phyloP scores from a whole-genome alignment of 2,888 invertebrate genomes.

The Phlogophora meticulosa region DNA sequence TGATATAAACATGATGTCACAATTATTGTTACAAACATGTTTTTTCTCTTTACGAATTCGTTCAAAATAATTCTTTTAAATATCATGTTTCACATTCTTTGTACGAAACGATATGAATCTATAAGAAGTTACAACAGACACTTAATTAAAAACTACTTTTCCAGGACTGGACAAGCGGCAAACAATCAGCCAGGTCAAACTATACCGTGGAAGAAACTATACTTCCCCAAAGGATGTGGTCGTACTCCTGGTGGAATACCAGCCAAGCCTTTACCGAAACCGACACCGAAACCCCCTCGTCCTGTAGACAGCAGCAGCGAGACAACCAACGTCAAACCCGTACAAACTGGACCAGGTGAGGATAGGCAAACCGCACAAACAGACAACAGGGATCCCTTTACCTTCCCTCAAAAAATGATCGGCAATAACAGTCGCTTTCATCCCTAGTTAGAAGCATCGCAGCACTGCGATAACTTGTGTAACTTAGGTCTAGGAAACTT shows the following conservation, averaged over 20 bases:
- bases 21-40: slow-evolving; percentile 3
- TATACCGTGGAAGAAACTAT: slow-evolving; percentile 93
- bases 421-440: neutral
- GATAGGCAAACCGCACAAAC: neutral
- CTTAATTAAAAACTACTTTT: slow-evolving; percentile 20
- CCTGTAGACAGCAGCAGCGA: slow-evolving; percentile 83
- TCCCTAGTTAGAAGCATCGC: neutral
- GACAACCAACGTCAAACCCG: slow-evolving; percentile 82
- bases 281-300: slow-evolving; percentile 76
- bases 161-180: slow-evolving; percentile 73
- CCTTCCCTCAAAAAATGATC: neutral
- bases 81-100: neutral
- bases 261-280: slow-evolving; percentile 78
- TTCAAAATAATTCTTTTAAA: neutral
- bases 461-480: too few relatives aligned
- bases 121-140: too few relatives aligned
- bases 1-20: slow-evolving; percentile 20
- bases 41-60: neutral
- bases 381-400: neutral
- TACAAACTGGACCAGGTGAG: slow-evolving; percentile 75
- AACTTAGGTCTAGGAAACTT: too few relatives aligned
- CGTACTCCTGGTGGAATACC: slow-evolving; percentile 88
- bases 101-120: neutral
- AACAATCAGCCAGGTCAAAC: slow-evolving; percentile 86
- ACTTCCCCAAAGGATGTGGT: slow-evolving; percentile 94